These are phyloP conservation scores for Colletes latitarsis DNA, from an alignment of 1,140 invertebrate genomes.

Conservation along the genomic window DNA sequence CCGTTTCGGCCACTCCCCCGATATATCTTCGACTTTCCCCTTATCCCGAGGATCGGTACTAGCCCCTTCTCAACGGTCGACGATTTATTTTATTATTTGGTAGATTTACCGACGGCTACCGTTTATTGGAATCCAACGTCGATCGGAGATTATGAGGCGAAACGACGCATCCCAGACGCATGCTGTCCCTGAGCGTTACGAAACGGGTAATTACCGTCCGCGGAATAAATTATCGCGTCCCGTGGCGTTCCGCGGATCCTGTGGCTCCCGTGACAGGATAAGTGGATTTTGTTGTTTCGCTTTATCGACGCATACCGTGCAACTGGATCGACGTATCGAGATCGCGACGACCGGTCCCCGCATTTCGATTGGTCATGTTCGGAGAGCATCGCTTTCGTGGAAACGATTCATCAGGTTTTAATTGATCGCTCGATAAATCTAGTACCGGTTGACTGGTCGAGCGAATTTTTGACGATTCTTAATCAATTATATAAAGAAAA, in stretches of 20 bases:
- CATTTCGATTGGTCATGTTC: background rate
- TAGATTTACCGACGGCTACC: conserved; percentile 69
- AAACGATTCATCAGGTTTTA: background rate
- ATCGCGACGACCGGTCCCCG: background rate
- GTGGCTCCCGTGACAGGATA: conserved; percentile 9
- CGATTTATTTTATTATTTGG: conserved; percentile 70
- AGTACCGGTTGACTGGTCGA: too few species aligned
- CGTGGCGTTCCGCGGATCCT: background rate
- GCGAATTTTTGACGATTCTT: too few species aligned
- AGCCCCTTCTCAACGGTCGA: conserved; percentile 43
- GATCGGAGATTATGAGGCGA: conserved; percentile 60
- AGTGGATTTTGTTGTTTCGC: conserved; percentile 47
- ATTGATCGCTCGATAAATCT: background rate
- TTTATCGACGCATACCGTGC: conserved; percentile 32
- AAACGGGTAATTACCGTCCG: conserved; percentile 34
- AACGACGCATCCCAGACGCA: conserved; percentile 54
- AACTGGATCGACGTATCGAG: conserved; percentile 19
- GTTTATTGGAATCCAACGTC: conserved; percentile 62
- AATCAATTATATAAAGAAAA: too few species aligned
- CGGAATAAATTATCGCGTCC: conserved; percentile 9
- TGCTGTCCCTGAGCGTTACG: conserved; percentile 15
- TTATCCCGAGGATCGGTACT: conserved; percentile 54
- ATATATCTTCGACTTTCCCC: conserved; percentile 49
- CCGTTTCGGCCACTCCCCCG: conserved; percentile 8
- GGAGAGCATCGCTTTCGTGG: background rate